phyloP scores from a whole-genome alignment of 2,888 invertebrate species.

The Pterostichus niger region DNA sequence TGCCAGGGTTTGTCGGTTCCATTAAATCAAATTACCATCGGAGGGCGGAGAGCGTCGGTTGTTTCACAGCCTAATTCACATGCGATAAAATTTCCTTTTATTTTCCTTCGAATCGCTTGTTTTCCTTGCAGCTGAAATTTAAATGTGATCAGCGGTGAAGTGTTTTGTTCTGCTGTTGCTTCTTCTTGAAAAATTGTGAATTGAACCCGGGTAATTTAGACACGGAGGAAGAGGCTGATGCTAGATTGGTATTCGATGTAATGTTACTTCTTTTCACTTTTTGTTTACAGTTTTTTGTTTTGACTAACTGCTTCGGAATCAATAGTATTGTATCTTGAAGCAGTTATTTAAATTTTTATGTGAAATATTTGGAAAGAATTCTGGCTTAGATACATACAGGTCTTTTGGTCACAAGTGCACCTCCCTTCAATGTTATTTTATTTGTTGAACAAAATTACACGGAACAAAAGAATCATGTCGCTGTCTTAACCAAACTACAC shows the following conservation, averaged over 20 bases:
- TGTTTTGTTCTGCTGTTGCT: slow-evolving; percentile 16
- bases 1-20: slow-evolving; percentile 62
- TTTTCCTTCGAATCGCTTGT: slow-evolving; percentile 53
- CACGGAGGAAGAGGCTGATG: neutral
- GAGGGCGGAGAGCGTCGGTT: slow-evolving; percentile 55
- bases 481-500: too few relatives aligned
- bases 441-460: too few relatives aligned
- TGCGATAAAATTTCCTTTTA: slow-evolving; percentile 65
- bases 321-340: neutral
- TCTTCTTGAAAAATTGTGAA: slow-evolving; percentile 4
- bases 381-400: too few relatives aligned
- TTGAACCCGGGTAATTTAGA: slow-evolving; percentile 22
- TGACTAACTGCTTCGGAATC: neutral
- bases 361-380: too few relatives aligned
- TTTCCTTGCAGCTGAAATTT: slow-evolving; percentile 50
- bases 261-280: slow-evolving; percentile 27
- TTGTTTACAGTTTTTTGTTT: slow-evolving; percentile 12
- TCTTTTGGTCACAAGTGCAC: too few relatives aligned
- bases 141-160: slow-evolving; percentile 35
- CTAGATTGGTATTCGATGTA: slow-evolving; percentile 40
- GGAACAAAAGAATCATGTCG: too few relatives aligned
- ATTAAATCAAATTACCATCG: slow-evolving; percentile 66
- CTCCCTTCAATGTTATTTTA: too few relatives aligned
- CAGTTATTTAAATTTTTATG: too few relatives aligned
- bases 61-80: slow-evolving; percentile 64